Evolutionary conservation across 2,888 invertebrate genomes (phyloP), one percentile per base, ranked within the genome.

Genomic region (Eristalinus sepulchralis): DNA sequence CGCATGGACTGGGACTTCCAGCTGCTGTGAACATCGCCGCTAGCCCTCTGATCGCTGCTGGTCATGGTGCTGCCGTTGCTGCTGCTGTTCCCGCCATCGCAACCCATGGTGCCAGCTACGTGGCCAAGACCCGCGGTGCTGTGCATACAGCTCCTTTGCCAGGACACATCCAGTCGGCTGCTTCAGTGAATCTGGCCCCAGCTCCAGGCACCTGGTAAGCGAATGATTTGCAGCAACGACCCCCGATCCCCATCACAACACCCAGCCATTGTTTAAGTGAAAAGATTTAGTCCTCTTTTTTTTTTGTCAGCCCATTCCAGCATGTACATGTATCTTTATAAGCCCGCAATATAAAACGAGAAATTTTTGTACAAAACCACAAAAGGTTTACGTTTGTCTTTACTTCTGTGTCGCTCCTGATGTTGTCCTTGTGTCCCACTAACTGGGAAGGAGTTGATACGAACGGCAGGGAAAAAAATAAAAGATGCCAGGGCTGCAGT

Each of bases 81-180:
- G 88, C 91, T 90, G 90, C 92, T 91, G 84, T 93, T 88, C 89
- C 93, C 91, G 90, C 92, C 91, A 86, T 93, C 88, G 89, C 93
- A 91, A 76, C 55, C 84, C 90, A 90, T 89, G 91, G 90, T 86
- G 92, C 92, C 80, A 90, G 90, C 63, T 92, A 92, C 86, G 91
- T 92, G 5, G 92, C 92, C 81, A 90, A 92, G 89, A 92, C 92
- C 36, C 92, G 92, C 89, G 92, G 92, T 82, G 92, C 92, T 81
- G 90, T 92, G 55, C 92, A 92, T 80, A 90, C 91, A 59, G 92
- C 92, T 66, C 92, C 92, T 68, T 89, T 92, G 63, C 90, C 92
- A 71, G 92, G 92, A 79, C 92, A 92, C 88, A 89, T 91, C 81
- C 90, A 90, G 82, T 92, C 92, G 0, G 92, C 91, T 81, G 91